Base-by-base conservation (phyloP, 2,113 vertebrate genomes). In the Hyla sarda region DNA sequence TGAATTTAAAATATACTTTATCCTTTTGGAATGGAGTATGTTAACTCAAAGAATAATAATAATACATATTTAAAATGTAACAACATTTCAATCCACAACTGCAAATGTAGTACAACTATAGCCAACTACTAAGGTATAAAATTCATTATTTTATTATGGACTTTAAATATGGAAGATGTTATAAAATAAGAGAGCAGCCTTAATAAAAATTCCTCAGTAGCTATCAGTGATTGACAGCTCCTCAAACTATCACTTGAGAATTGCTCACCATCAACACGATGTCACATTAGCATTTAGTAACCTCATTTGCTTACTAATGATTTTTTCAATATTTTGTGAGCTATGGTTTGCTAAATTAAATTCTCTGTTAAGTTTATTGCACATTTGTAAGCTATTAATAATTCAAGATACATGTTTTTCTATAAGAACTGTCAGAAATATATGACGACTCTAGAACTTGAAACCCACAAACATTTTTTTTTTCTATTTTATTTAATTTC, bases 271-370 rank as follows among this genome's bases (percentile, higher is more conserved):
- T 79, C 77, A 86, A 54, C 48, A 71, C 28, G 34, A 45, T 71
- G 84, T 86, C 75, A 79, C 62, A 86, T 86, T 86, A 86, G 84
- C 84, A 86, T 86, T 86, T 86, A 80, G 75, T 75, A 86, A 72
- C 76, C 84, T 79, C 75, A 86, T 86, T 86, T 86, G 75, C 75
- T 86, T 71, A 52, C 47, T 79, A 65, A 79, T 79, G 62, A 79
- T 54, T 67, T 86, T 80, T 69, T 56, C 62, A 45, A 56, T 62
- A 45, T 80, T 86, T 86, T 79, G n/a, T 79, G 62, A 37, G 69
- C 73, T 60, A 50, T 85, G 75, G 67, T 80, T 85, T 79, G 32
- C n/a, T 80, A 78, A 86, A 86, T 86, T 37, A 56, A 41, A 58
- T 80, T 69, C n/a, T 86, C 37, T 47, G 52, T 23, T 72, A 37